These are phyloP conservation scores for Diacarnus erythraeanus DNA, from an alignment of 37 sponge, comb jelly and placozoan species.

Conservation along the genomic window DNA sequence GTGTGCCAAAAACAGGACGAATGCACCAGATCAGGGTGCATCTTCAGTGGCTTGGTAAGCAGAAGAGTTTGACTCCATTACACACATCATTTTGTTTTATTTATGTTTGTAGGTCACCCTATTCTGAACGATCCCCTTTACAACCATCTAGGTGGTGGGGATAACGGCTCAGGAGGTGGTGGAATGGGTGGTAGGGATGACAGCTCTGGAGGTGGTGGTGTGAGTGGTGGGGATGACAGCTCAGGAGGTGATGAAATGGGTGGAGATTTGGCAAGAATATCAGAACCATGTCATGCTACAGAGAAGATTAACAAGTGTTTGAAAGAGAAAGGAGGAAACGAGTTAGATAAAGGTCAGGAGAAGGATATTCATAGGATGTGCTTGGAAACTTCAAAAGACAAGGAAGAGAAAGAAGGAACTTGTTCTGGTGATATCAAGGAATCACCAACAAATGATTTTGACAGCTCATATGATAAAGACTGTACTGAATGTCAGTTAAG, in stretches of 20 bases:
- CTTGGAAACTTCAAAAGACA: background rate
- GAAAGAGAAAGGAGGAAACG: background rate
- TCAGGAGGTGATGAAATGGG: background rate
- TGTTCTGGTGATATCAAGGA: background rate
- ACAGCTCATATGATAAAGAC: constrained; percentile 41
- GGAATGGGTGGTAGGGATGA: background rate
- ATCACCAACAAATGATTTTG: background rate
- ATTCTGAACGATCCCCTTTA: constrained; percentile 94
- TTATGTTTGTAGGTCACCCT: constrained; percentile 68
- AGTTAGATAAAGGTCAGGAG: background rate
- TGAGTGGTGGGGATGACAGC: background rate
- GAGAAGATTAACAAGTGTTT: background rate
- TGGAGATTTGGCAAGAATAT: too few species aligned
- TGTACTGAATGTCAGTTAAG: constrained; percentile 75
- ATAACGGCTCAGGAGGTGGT: background rate
- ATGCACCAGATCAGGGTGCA: constrained; percentile 95
- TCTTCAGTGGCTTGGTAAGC: constrained; percentile 82
- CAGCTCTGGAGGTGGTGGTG: background rate
- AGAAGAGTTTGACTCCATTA: background rate
- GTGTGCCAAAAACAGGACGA: constrained; percentile 83
- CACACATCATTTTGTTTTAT: too few species aligned
- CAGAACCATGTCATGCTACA: too few species aligned
- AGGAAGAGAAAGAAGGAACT: background rate
- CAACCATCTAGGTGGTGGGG: constrained; percentile 37
- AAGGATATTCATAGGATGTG: background rate